phyloP scores from a whole-genome alignment of 2,113 vertebrate genomes.

The Pogona vitticeps region DNA sequence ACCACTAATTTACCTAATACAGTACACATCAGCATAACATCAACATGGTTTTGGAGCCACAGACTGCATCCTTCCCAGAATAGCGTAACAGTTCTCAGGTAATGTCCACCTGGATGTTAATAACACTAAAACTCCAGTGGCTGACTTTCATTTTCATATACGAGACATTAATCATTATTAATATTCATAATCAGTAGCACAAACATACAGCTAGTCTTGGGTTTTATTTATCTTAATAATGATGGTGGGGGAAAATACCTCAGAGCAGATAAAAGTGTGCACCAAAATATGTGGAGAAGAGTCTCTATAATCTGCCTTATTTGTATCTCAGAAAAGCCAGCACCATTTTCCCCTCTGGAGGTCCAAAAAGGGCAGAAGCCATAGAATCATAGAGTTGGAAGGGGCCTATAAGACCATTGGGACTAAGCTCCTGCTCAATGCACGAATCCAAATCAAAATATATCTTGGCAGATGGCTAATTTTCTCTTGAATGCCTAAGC shows the following conservation, averaged over 20 bases:
- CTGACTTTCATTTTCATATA: not conserved
- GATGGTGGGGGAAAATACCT: not conserved
- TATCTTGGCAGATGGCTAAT: no score
- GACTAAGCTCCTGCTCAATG: no score
- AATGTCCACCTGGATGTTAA: not conserved
- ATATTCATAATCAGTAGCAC: not conserved
- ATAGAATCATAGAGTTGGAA: no score
- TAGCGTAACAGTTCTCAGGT: accelerated
- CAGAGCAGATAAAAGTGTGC: not conserved
- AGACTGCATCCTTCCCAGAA: not conserved
- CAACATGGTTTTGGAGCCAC: no score
- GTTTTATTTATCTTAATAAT: not conserved
- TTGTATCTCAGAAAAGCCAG: not conserved
- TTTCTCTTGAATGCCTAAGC: no score
- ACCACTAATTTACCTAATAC: no score
- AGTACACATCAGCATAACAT: no score
- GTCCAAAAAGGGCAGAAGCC: not conserved
- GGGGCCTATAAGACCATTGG: no score
- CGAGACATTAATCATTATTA: not conserved
- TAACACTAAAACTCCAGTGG: not conserved
- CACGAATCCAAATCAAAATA: no score
- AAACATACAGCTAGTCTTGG: not conserved
- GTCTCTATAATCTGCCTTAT: not conserved
- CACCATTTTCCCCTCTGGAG: not conserved
- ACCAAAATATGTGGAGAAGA: no score